These are phyloP conservation scores for Odocoileus hemionus DNA, from an alignment of 2,113 vertebrate species.

Conservation along the genomic window DNA sequence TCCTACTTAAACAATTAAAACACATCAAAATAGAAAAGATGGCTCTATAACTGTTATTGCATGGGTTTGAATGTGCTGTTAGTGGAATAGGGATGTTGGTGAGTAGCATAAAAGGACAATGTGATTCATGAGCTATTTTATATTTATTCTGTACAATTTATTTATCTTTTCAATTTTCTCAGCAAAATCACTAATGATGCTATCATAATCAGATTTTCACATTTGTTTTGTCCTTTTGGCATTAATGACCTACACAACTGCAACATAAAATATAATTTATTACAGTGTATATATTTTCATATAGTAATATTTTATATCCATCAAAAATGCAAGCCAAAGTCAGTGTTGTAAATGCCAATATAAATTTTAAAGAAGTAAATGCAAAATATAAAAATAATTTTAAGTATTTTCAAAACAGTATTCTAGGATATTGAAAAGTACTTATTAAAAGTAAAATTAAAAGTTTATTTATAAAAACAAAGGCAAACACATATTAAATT, in stretches of 20 bases:
- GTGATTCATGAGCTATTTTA: background rate
- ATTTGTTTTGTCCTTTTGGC: background rate
- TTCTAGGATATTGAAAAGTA: background rate
- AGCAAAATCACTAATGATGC: background rate
- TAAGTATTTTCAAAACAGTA: background rate
- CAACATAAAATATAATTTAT: background rate
- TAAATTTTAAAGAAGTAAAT: background rate
- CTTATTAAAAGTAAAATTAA: background rate
- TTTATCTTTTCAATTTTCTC: background rate
- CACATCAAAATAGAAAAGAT: background rate
- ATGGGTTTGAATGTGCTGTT: background rate
- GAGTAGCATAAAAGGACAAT: background rate
- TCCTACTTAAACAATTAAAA: background rate
- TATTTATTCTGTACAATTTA: background rate
- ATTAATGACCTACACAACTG: background rate
- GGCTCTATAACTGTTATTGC: background rate
- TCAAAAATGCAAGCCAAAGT: constrained; percentile 4
- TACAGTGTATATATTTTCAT: background rate
- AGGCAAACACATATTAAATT: background rate
- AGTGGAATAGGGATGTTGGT: background rate
- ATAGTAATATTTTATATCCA: background rate
- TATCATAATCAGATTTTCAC: background rate
- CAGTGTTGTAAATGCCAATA: background rate
- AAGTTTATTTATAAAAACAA: constrained; percentile 10
- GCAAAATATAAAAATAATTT: background rate